phyloP scores from a whole-genome alignment of 2,888 invertebrate species.

The Tricholauxania praeusta region DNA sequence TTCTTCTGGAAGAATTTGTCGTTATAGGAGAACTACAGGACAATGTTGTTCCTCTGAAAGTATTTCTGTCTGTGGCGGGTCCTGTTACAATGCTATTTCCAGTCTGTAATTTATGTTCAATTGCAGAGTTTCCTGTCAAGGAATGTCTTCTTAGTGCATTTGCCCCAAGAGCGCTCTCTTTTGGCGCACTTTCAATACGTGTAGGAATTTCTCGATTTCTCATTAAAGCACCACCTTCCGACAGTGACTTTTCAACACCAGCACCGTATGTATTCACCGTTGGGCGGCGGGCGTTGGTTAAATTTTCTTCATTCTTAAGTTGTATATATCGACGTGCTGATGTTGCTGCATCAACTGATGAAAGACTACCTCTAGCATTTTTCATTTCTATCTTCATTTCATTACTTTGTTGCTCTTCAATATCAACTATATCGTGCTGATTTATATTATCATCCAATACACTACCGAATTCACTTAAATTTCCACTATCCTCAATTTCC shows the following conservation, averaged over 20 bases:
- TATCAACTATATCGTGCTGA: slow-evolving; percentile 45
- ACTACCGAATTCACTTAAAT: slow-evolving; percentile 44
- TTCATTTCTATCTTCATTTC: slow-evolving; percentile 61
- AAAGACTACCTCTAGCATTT: slow-evolving; percentile 44
- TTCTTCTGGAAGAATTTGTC: no score
- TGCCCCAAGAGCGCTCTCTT: no score
- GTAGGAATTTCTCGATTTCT: no score
- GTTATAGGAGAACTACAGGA: no score
- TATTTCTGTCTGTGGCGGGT: no score
- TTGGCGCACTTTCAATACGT: no score
- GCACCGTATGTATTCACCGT: not conserved
- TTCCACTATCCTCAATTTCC: slow-evolving; percentile 51
- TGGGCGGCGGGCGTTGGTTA: not conserved
- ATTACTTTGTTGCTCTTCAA: slow-evolving; percentile 29
- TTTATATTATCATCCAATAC: slow-evolving; percentile 47
- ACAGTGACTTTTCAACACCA: not conserved
- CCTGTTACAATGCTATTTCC: no score
- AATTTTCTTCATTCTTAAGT: slow-evolving; percentile 14
- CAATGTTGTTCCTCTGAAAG: no score
- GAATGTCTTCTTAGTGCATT: no score
- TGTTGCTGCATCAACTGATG: slow-evolving; percentile 37
- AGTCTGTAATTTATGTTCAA: no score
- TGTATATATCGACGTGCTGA: slow-evolving; percentile 33
- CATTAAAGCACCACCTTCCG: no score
- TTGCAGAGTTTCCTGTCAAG: no score